Percentiles rank a stretch among this genome's conserved stretches.
Evolutionary conservation across 2,113 vertebrate species (phyloP).

Genomic region (Paramormyrops kingsleyae): DNA sequence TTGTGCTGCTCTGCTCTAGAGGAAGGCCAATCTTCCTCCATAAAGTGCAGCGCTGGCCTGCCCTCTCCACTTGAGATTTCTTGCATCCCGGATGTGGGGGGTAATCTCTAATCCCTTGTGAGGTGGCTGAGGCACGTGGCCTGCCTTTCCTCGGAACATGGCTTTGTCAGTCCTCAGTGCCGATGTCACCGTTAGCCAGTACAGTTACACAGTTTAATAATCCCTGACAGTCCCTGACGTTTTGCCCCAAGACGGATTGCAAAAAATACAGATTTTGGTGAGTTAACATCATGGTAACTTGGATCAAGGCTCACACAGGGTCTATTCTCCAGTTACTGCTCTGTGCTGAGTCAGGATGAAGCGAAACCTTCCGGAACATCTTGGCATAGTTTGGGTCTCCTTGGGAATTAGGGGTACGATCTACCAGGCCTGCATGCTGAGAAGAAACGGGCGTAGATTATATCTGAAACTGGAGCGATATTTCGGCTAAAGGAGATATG

Average conservation of each 20-base stretch:
- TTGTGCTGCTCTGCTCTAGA: background rate
- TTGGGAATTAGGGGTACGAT: background rate
- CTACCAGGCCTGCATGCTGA: background rate
- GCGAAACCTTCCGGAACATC: background rate
- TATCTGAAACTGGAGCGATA: background rate
- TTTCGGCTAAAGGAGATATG: background rate
- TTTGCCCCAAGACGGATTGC: background rate
- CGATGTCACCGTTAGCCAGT: background rate
- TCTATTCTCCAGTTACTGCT: background rate
- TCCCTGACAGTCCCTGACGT: background rate
- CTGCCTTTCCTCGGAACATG: background rate
- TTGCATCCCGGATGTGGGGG: background rate
- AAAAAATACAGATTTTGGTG: background rate
- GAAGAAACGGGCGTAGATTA: background rate
- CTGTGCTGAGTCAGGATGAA: slow-evolving; percentile 18
- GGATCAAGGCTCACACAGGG: background rate
- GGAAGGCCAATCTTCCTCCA: background rate
- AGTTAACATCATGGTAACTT: background rate
- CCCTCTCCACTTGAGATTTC: background rate
- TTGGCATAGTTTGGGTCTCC: slow-evolving; percentile 4
- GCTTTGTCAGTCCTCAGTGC: background rate
- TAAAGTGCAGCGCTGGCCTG: background rate
- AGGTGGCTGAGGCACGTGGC: background rate
- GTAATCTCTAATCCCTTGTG: background rate
- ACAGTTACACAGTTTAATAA: background rate